These are phyloP conservation scores for Myotis yumanensis DNA, from an alignment of 2,113 vertebrate genomes.

Conservation along the genomic window DNA sequence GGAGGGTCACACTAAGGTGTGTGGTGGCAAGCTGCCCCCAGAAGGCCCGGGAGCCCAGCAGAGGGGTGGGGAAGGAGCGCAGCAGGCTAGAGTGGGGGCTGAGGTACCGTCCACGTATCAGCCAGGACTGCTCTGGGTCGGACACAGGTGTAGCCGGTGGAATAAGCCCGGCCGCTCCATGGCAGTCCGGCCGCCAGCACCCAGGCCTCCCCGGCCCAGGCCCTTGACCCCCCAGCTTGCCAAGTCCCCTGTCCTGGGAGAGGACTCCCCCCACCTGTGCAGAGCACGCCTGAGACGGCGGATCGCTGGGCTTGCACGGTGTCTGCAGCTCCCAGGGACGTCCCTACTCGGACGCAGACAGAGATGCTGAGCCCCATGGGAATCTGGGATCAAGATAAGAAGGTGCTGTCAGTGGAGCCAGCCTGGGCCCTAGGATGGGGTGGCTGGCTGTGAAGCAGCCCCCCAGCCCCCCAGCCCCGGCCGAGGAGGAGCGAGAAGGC, in stretches of 20 bases:
- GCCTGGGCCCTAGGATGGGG: background rate
- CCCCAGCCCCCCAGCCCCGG: background rate
- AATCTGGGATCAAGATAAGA: constrained; percentile 81
- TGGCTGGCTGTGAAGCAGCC: background rate
- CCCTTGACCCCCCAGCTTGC: background rate
- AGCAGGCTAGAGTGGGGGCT: background rate
- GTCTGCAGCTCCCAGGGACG: constrained; percentile 88
- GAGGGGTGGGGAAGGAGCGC: background rate
- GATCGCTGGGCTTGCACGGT: constrained; percentile 81
- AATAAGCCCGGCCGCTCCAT: background rate
- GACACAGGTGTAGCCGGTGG: background rate
- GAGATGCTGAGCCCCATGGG: constrained; percentile 86
- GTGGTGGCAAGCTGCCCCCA: background rate
- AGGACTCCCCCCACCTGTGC: constrained; percentile 84
- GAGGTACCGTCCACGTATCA: background rate
- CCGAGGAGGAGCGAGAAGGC: constrained; percentile 41
- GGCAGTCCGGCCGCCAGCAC: background rate
- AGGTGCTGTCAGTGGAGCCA: background rate
- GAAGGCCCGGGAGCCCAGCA: background rate
- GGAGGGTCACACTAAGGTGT: background rate
- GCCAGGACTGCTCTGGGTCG: too few species aligned
- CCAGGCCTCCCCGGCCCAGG: background rate
- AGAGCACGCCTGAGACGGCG: constrained; percentile 82
- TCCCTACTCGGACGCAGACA: constrained; percentile 89
- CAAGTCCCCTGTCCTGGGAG: background rate